Percentiles rank a stretch among this genome's conserved stretches.
These are phyloP conservation scores for Amia ocellicauda DNA, from an alignment of 2,113 vertebrate species.

Conservation along the genomic window DNA sequence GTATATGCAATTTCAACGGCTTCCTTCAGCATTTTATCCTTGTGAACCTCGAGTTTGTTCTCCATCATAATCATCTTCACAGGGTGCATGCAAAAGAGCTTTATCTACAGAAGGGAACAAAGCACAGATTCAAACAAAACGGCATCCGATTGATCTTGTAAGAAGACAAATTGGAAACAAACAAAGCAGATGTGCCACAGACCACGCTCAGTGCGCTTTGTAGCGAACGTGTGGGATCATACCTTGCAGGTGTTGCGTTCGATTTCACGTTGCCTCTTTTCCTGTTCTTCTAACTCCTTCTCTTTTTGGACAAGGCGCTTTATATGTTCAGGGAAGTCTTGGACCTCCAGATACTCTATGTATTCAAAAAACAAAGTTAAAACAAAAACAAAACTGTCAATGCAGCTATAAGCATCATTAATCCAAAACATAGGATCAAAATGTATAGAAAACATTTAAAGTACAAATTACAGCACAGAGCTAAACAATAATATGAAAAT, in stretches of 20 bases:
- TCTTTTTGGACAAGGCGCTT: slow-evolving; percentile 87
- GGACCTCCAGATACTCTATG: slow-evolving; percentile 83
- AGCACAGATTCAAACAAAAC: background rate
- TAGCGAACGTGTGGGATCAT: slow-evolving; percentile 18
- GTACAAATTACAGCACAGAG: background rate
- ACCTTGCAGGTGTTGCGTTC: slow-evolving; percentile 99
- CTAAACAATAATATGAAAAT: too few relatives aligned
- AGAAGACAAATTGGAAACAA: too few relatives aligned
- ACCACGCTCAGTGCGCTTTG: background rate
- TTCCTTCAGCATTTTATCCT: slow-evolving; percentile 90
- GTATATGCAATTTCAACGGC: slow-evolving; percentile 92
- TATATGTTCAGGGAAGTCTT: slow-evolving; percentile 93
- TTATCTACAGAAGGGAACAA: slow-evolving; percentile 71
- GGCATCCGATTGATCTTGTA: too few relatives aligned
- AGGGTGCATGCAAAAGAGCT: slow-evolving; percentile 95
- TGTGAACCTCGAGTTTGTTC: slow-evolving; percentile 96
- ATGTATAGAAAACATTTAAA: background rate
- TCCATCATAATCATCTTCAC: slow-evolving; percentile 93
- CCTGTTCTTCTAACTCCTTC: slow-evolving; percentile 93
- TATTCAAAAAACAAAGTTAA: slow-evolving; percentile 19
- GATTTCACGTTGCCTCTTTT: slow-evolving; percentile 94
- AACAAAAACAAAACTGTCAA: background rate
- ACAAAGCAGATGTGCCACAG: too few relatives aligned
- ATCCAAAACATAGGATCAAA: background rate
- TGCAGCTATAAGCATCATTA: background rate